Percentiles rank a stretch among this genome's conserved stretches.
Evolutionary conservation across 2,113 vertebrate genomes (phyloP).

Genomic region (Tachycineta bicolor): DNA sequence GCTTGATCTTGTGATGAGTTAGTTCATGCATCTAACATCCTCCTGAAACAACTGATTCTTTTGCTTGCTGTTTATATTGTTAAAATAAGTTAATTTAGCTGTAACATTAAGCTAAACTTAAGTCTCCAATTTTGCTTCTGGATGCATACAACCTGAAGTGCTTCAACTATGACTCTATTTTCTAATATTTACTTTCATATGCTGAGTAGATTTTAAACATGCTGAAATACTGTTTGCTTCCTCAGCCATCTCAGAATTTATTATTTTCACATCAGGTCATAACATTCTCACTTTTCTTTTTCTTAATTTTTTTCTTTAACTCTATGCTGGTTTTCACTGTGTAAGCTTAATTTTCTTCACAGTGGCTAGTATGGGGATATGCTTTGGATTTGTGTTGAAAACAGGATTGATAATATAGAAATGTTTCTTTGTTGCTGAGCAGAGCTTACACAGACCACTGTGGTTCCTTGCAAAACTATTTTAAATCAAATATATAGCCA

Average conservation of each 20-base stretch:
- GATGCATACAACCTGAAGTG: not conserved
- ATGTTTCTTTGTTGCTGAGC: not conserved
- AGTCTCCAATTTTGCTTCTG: not conserved
- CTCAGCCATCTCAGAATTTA: not conserved
- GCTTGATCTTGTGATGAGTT: not conserved
- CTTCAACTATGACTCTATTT: not conserved
- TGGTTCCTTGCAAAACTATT: not conserved
- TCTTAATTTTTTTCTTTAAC: not conserved
- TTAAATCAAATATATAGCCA: not conserved
- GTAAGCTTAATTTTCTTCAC: not conserved
- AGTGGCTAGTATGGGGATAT: not conserved
- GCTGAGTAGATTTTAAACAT: not conserved
- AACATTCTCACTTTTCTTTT: not conserved
- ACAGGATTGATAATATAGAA: not conserved
- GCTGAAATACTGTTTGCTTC: not conserved
- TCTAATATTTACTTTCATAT: not conserved
- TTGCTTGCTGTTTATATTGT: not conserved
- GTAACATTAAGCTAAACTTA: not conserved
- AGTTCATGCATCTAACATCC: not conserved
- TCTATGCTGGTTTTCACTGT: not conserved
- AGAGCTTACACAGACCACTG: not conserved
- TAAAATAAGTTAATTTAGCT: not conserved
- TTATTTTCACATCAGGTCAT: not conserved
- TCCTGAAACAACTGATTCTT: not conserved
- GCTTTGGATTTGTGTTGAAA: not conserved